These are phyloP conservation scores for Martes martes DNA, from an alignment of 2,113 vertebrate genomes.

Conservation along the genomic window DNA sequence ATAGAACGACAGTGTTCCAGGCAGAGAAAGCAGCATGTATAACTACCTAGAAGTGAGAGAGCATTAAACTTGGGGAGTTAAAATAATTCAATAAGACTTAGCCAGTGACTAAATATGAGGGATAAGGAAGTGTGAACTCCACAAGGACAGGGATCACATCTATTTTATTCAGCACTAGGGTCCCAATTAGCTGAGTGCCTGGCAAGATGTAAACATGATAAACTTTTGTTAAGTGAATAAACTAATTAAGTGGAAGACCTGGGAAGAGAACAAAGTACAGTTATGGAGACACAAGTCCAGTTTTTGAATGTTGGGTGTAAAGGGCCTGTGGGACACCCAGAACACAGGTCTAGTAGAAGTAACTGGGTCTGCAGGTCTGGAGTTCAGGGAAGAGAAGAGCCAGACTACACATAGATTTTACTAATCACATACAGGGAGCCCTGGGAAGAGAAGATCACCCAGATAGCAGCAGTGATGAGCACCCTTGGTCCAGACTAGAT, in stretches of 20 bases:
- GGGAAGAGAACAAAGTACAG: neutral
- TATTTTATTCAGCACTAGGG: neutral
- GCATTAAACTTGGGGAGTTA: neutral
- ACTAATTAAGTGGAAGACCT: neutral
- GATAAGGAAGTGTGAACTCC: neutral
- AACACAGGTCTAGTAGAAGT: neutral
- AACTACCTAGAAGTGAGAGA: neutral
- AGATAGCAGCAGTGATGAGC: neutral
- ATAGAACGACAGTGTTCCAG: neutral
- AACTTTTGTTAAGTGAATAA: slow-evolving; percentile 28
- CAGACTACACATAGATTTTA: neutral
- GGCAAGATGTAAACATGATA: neutral
- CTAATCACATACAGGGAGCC: neutral
- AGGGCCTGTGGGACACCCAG: neutral
- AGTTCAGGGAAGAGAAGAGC: neutral
- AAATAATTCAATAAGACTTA: neutral
- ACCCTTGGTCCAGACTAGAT: neutral
- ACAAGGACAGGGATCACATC: neutral
- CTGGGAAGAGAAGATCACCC: neutral
- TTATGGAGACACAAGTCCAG: neutral
- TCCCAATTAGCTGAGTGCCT: neutral
- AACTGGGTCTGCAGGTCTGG: neutral
- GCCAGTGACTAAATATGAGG: neutral
- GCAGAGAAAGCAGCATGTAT: neutral
- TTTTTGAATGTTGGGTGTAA: neutral